Base-by-base conservation (phyloP, 2,113 vertebrate genomes). In the Ranitomeya variabilis region DNA sequence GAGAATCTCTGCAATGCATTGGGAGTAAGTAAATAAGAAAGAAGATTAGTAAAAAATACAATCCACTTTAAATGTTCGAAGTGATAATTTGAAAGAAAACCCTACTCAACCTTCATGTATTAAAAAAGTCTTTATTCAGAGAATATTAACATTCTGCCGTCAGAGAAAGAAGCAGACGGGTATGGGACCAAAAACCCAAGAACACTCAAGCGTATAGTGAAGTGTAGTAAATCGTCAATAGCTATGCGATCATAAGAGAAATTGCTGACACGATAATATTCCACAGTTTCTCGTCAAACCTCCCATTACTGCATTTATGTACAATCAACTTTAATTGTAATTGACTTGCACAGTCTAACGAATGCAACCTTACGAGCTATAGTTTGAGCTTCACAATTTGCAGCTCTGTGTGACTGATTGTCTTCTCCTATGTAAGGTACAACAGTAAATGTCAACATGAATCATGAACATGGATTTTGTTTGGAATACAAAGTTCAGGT, bases 401-500 rank as follows among this genome's bases (percentile, higher is more conserved):
- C 37, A 18, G 21, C 51, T 69, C 51, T 9, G 64, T 54, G 51
- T 69, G 45, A 77, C 4, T 64, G 55, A 80, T 87, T 80, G 77
- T 87, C 85, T 69, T 52, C 52, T 51, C 23, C 52, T 54, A 79
- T 87, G 45, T 87, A 57, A 80, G 54, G 64, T 62, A 71, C n/a
- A 87, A 4, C 62, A 16, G 14, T 69, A 87, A 87, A 87, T 80
- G 77, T 80, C 78, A 87, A 37, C 55, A 80, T 80, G 51, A 80
- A 55, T 87, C 80, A 55, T 80, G 86, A 54, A 62, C 80, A 87
- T 71, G 23, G 60, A 80, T 69, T 87, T 69, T 59, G 21, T 52
- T 67, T 80, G 21, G 45, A 57, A 80, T 87, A 45, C 77, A 87
- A 87, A 87, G 64, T 80, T 87, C 62, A 87, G 18, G 71, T 79